Conservation (phyloP, 1,140 invertebrate species). For the Drepana arcuata region DNA sequence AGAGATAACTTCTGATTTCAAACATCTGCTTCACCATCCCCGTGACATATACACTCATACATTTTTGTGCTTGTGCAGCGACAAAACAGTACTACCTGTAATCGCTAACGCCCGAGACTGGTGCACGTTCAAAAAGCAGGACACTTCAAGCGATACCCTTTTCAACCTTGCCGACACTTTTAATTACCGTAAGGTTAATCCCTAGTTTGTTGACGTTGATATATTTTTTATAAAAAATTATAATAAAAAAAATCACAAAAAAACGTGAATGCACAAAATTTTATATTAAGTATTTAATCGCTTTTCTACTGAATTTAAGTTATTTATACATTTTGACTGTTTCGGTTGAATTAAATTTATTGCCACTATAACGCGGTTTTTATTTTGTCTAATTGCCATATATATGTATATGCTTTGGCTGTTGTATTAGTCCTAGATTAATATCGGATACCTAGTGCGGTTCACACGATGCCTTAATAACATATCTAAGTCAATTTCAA, state of each 20-base stretch:
- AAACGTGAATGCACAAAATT: slow-evolving; percentile 63
- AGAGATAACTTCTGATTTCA: too few species aligned
- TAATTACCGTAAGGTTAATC: slow-evolving; percentile 34
- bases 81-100: slow-evolving; percentile 53
- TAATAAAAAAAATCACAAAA: slow-evolving; percentile 48
- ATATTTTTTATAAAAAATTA: slow-evolving; percentile 45
- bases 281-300: slow-evolving; percentile 49
- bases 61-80: slow-evolving; percentile 55
- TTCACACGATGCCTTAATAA: slow-evolving; percentile 72
- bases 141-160: slow-evolving; percentile 33
- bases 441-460: slow-evolving; percentile 61
- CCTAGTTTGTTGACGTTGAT: slow-evolving; percentile 31
- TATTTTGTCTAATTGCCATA: slow-evolving; percentile 52
- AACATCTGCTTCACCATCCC: too few species aligned
- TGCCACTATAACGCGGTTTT: slow-evolving; percentile 24
- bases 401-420: slow-evolving; percentile 64
- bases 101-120: slow-evolving; percentile 60
- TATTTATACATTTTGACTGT: slow-evolving; percentile 68
- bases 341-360: slow-evolving; percentile 30
- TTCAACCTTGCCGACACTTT: slow-evolving; percentile 36
- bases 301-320: slow-evolving; percentile 50
- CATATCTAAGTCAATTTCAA: slow-evolving; percentile 69
- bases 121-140: slow-evolving; percentile 39
- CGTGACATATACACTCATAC: too few species aligned
- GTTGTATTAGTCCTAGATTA: slow-evolving; percentile 60